phyloP scores from a whole-genome alignment of 1,140 invertebrate species.

The Acromyrmex echinatior region DNA sequence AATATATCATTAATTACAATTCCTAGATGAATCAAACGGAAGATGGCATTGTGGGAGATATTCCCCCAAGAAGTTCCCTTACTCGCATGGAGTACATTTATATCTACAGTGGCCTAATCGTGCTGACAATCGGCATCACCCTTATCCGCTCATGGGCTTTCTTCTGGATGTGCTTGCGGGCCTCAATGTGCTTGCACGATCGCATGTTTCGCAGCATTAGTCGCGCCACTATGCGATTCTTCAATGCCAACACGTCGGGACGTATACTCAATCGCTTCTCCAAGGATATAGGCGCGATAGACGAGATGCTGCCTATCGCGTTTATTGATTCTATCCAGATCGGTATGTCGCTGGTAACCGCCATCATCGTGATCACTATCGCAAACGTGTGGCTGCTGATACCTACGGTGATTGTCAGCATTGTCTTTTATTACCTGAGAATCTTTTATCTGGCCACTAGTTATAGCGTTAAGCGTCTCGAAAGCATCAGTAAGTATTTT shows the following conservation, averaged over 20 bases:
- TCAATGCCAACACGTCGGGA: slow-evolving; percentile 93
- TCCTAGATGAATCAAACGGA: slow-evolving; percentile 17
- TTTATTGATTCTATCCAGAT: slow-evolving; percentile 88
- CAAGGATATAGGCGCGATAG: slow-evolving; percentile 90
- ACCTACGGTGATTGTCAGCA: slow-evolving; percentile 88
- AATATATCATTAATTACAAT: neutral
- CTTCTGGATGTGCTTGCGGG: slow-evolving; percentile 92
- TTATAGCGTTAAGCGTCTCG: slow-evolving; percentile 90
- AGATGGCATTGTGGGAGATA: neutral
- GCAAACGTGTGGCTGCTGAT: slow-evolving; percentile 89
- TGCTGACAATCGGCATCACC: slow-evolving; percentile 88
- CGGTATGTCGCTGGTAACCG: slow-evolving; percentile 89
- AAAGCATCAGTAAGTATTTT: slow-evolving; percentile 89
- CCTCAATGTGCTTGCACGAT: slow-evolving; percentile 93
- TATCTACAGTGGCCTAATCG: slow-evolving; percentile 87
- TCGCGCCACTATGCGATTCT: slow-evolving; percentile 94
- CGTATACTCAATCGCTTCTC: slow-evolving; percentile 89
- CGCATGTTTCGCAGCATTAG: slow-evolving; percentile 94
- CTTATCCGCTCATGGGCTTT: slow-evolving; percentile 90
- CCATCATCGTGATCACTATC: slow-evolving; percentile 88
- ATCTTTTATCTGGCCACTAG: slow-evolving; percentile 90
- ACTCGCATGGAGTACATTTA: slow-evolving; percentile 87
- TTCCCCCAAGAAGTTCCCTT: slow-evolving; percentile 73
- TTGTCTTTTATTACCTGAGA: slow-evolving; percentile 89
- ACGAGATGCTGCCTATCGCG: slow-evolving; percentile 89